Conservation (phyloP, 2,888 invertebrate species). For the Rhingia campestris region DNA sequence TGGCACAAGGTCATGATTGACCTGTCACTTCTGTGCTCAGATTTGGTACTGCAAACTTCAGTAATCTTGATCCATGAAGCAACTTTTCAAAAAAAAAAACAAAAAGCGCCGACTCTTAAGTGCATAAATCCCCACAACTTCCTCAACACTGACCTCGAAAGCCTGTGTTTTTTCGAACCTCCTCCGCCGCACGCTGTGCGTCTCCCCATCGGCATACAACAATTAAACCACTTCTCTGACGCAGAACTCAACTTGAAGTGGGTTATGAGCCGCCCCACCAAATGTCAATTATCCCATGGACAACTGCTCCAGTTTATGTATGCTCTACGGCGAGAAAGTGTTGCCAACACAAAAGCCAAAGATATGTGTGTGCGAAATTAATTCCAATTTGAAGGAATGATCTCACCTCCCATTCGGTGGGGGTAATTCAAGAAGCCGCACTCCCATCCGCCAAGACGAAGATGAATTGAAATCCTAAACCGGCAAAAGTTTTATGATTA, state of each 20-base stretch:
- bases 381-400: conserved; percentile 26
- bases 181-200: conserved; percentile 4
- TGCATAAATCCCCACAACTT: conserved; percentile 60
- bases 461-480: conserved; percentile 53
- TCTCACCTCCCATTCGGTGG: conserved; percentile 29
- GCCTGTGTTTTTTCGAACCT: background rate
- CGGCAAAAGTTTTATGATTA: conserved; percentile 47
- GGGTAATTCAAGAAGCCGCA: conserved; percentile 36
- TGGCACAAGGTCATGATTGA: conserved; percentile 31
- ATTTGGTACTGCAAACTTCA: conserved; percentile 24
- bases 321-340: conserved; percentile 46
- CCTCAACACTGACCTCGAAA: conserved; percentile 59
- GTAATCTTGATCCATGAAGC: conserved; percentile 1
- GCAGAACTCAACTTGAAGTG: conserved; percentile 29
- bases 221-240: conserved; percentile 20
- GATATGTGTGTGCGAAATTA: conserved; percentile 19
- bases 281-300: conserved; percentile 55
- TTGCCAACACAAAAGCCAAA: background rate
- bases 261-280: background rate
- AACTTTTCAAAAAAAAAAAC: background rate
- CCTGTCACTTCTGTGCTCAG: conserved; percentile 40
- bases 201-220: background rate
- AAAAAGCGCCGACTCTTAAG: conserved; percentile 17
- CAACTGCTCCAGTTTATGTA: conserved; percentile 59
- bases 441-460: background rate